A percentile compares a stretch with the other conserved stretches of the same genome.
Conservation (phyloP, 1,140 invertebrate genomes). For the Adelges cooleyi region DNA sequence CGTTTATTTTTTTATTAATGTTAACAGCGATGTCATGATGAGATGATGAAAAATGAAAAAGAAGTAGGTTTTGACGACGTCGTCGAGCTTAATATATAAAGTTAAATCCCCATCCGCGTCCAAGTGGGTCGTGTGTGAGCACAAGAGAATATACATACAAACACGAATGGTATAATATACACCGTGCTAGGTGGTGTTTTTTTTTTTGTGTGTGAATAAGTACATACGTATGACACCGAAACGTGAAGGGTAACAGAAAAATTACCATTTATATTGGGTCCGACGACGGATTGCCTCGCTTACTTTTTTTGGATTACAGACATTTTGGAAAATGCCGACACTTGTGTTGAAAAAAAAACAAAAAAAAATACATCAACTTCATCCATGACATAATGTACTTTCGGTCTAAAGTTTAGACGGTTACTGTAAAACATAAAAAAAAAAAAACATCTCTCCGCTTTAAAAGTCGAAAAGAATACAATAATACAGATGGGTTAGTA, state of each 20-base stretch:
- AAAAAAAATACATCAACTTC: no score
- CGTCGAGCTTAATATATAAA: neutral
- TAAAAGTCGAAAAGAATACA: no score
- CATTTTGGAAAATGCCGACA: neutral
- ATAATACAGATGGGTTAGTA: no score
- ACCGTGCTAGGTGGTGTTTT: no score
- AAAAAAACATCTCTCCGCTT: no score
- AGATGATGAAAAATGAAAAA: neutral
- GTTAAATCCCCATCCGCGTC: neutral
- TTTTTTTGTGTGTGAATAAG: neutral
- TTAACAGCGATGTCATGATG: neutral
- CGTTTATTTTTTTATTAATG: slow-evolving; percentile 15
- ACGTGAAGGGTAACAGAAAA: neutral
- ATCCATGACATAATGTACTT: no score
- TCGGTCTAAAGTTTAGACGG: no score
- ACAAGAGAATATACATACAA: neutral
- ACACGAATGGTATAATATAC: no score
- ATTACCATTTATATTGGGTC: slow-evolving; percentile 26
- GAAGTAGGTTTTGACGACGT: neutral
- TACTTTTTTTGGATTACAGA: neutral
- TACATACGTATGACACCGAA: slow-evolving; percentile 1
- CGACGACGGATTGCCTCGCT: neutral
- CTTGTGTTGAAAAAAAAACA: no score
- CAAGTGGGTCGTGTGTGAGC: neutral
- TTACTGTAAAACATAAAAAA: no score